Conservation (phyloP, 2,797 vertebrate species). For the Kryptolebias ocellatus region DNA sequence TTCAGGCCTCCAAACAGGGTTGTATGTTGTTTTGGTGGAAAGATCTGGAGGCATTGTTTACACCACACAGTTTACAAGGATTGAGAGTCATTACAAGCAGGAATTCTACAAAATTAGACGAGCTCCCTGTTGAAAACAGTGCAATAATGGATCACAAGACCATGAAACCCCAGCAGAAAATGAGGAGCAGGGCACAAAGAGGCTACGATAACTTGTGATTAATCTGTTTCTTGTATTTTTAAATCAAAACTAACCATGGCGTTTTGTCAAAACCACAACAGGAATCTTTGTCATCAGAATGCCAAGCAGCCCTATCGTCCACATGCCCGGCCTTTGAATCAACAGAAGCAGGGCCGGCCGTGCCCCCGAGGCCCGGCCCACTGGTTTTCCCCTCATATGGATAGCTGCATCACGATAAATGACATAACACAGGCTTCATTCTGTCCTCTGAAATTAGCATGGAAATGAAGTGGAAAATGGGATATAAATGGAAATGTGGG, state of each 20-base stretch:
- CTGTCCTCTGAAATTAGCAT: slow-evolving; percentile 77
- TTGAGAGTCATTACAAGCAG: slow-evolving; percentile 70
- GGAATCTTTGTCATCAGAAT: slow-evolving; percentile 47
- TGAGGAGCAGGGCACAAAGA: slow-evolving; percentile 22
- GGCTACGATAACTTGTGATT: slow-evolving; percentile 54
- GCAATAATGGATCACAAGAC: slow-evolving; percentile 42
- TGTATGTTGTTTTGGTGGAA: slow-evolving; percentile 66
- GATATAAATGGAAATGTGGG: slow-evolving; percentile 80
- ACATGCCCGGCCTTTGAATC: slow-evolving; percentile 58
- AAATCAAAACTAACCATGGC: slow-evolving; percentile 14
- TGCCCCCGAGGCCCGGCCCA: slow-evolving; percentile 34
- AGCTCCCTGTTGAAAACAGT: slow-evolving; percentile 67
- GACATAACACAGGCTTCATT: slow-evolving; percentile 75
- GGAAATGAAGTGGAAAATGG: slow-evolving; percentile 78
- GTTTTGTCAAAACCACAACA: slow-evolving; percentile 38
- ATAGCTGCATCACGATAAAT: slow-evolving; percentile 77
- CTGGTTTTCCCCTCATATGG: slow-evolving; percentile 55
- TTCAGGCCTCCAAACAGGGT: slow-evolving; percentile 61
- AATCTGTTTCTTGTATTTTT: slow-evolving; percentile 38
- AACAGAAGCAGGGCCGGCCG: slow-evolving; percentile 42
- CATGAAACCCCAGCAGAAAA: slow-evolving; percentile 54
- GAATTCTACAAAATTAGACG: slow-evolving; percentile 66
- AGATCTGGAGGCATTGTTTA: slow-evolving; percentile 76
- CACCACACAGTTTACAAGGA: slow-evolving; percentile 72
- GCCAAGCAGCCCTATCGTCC: slow-evolving; percentile 38